A percentile compares a stretch with the other conserved stretches of the same genome.
Evolutionary conservation across 2,888 invertebrate genomes (phyloP).

Genomic region (Hypsopygia costalis): DNA sequence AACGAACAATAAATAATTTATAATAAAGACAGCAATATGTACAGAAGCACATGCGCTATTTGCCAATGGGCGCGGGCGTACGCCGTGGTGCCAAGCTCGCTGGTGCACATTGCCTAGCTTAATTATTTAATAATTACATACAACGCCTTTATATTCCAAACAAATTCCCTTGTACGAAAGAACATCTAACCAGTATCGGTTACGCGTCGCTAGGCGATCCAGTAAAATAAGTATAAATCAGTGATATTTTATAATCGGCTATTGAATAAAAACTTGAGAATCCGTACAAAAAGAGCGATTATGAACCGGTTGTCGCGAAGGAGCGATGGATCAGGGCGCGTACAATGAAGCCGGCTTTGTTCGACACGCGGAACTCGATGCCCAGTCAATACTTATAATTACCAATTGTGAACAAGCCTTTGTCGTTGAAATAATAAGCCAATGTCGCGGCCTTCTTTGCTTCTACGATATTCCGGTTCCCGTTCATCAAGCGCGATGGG

Average conservation of each 20-base stretch:
- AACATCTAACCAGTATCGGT: conserved; percentile 28
- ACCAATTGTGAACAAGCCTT: conserved; percentile 59
- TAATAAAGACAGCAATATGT: conserved; percentile 67
- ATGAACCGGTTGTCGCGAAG: conserved; percentile 48
- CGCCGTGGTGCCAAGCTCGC: conserved; percentile 30
- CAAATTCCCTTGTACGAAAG: conserved; percentile 47
- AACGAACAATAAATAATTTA: conserved; percentile 77
- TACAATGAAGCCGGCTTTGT: conserved; percentile 45
- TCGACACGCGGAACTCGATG: conserved; percentile 36
- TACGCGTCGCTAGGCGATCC: conserved; percentile 27
- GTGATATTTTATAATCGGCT: conserved; percentile 27
- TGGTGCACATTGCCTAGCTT: conserved; percentile 29
- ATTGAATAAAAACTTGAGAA: conserved; percentile 40
- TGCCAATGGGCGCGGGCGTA: conserved; percentile 30
- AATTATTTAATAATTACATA: conserved; percentile 31
- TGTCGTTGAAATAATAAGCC: conserved; percentile 58
- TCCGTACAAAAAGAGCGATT: conserved; percentile 51
- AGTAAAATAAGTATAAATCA: conserved; percentile 26
- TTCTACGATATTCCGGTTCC: conserved; percentile 47
- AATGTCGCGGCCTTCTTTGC: conserved; percentile 59
- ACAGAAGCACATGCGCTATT: conserved; percentile 69
- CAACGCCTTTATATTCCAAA: conserved; percentile 41
- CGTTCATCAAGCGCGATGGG: conserved; percentile 45
- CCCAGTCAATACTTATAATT: conserved; percentile 59
- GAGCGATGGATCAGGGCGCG: conserved; percentile 43